These are phyloP conservation scores for Stomatorhinus ivindoensis DNA, from an alignment of 2,113 vertebrate genomes.

Conservation along the genomic window DNA sequence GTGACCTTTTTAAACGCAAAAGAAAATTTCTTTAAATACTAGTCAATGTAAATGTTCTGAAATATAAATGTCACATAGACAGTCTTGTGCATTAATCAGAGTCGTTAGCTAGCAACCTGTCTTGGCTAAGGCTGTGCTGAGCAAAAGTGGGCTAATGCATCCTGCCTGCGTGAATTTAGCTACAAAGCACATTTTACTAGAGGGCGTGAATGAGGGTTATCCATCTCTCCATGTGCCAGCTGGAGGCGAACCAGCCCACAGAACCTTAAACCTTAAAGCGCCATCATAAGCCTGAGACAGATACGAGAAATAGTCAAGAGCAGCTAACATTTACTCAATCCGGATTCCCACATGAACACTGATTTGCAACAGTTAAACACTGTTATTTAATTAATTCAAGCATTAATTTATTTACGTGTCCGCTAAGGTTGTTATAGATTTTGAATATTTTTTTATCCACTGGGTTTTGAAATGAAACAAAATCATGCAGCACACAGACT, in stretches of 20 bases:
- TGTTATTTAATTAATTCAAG: neutral
- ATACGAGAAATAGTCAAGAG: neutral
- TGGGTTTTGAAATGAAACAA: neutral
- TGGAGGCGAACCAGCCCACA: neutral
- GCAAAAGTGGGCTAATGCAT: neutral
- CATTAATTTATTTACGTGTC: neutral
- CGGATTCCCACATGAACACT: neutral
- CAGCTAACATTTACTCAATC: neutral
- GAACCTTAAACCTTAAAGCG: neutral
- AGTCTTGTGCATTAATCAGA: neutral
- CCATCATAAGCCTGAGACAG: neutral
- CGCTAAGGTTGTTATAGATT: neutral
- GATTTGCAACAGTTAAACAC: neutral
- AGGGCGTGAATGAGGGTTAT: neutral
- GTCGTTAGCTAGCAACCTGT: neutral
- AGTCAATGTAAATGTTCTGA: slow-evolving; percentile 5
- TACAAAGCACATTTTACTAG: neutral
- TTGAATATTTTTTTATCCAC: neutral
- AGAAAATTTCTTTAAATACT: slow-evolving; percentile 1
- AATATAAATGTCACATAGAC: slow-evolving; percentile 1
- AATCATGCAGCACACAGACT: neutral
- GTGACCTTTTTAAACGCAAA: slow-evolving; percentile 2
- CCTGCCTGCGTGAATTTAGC: neutral
- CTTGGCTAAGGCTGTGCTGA: neutral
- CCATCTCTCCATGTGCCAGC: neutral